These are phyloP conservation scores for Nymphicus hollandicus DNA, from an alignment of 2,113 vertebrate species.

Conservation along the genomic window DNA sequence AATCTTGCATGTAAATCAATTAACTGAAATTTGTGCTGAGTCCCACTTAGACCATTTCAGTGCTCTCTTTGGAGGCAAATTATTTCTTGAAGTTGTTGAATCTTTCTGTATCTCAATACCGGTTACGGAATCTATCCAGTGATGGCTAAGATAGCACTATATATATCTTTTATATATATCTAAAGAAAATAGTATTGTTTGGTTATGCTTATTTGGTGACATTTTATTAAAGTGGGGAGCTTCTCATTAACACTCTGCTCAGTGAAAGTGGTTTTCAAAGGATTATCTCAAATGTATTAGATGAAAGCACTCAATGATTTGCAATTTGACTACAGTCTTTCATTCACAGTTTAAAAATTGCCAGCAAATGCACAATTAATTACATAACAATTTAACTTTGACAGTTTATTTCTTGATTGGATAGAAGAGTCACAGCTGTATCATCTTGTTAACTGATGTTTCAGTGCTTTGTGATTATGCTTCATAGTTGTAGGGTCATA, in stretches of 20 bases:
- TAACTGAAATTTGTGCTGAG: background rate
- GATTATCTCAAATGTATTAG: background rate
- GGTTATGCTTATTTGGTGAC: background rate
- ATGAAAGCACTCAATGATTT: background rate
- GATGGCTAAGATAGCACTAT: background rate
- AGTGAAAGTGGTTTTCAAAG: background rate
- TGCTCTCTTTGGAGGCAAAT: background rate
- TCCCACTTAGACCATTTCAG: background rate
- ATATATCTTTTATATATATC: background rate
- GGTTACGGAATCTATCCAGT: background rate
- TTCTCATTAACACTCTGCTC: background rate
- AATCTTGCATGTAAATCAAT: background rate
- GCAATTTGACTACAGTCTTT: conserved; percentile 20
- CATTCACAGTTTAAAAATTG: conserved; percentile 38
- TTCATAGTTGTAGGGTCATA: background rate
- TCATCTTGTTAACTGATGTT: background rate
- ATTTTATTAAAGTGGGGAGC: background rate
- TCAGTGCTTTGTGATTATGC: background rate
- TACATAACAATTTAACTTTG: conserved; percentile 9
- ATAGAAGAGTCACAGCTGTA: background rate
- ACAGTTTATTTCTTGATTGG: conserved; percentile 11
- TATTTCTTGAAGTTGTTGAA: background rate
- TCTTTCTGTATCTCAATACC: background rate
- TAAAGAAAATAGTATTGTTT: background rate
- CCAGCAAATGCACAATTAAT: conserved; percentile 22